Conservation (phyloP, 2,888 invertebrate genomes). For the Dyspetes luteomarginatus region DNA sequence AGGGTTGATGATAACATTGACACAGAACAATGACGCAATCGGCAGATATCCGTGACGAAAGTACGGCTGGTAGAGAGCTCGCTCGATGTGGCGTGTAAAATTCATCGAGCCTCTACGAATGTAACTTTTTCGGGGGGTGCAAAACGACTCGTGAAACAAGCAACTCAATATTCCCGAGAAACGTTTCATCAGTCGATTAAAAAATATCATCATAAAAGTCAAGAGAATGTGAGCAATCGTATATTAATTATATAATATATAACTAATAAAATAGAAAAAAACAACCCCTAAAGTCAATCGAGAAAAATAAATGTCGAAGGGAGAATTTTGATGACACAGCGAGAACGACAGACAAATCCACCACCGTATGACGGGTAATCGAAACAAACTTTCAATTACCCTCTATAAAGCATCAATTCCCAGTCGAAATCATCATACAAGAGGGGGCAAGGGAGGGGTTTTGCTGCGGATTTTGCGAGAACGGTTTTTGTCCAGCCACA, state of each 20-base stretch:
- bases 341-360: background rate
- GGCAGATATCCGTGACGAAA: conserved; percentile 65
- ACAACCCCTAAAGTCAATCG: conserved; percentile 25
- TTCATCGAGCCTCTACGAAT: conserved; percentile 64
- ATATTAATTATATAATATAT: background rate
- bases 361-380: conserved; percentile 54
- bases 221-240: conserved; percentile 4
- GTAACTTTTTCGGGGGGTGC: conserved; percentile 65
- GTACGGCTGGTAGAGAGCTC: conserved; percentile 9
- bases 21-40: conserved; percentile 25
- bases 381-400: conserved; percentile 82
- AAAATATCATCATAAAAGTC: conserved; percentile 4
- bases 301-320: conserved; percentile 1
- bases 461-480: conserved; percentile 52
- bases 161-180: conserved; percentile 56
- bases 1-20: conserved; percentile 19
- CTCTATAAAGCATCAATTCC: conserved; percentile 81
- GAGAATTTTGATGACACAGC: background rate
- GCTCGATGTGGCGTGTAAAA: conserved; percentile 67
- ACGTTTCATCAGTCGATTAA: conserved; percentile 28
- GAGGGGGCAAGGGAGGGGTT: conserved; percentile 23
- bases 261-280: background rate
- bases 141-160: conserved; percentile 37
- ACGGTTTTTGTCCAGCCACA: conserved; percentile 58
- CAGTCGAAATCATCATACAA: conserved; percentile 78